Base-by-base conservation (phyloP, 2,888 invertebrate species). In the Deladenus siricidicola region DNA sequence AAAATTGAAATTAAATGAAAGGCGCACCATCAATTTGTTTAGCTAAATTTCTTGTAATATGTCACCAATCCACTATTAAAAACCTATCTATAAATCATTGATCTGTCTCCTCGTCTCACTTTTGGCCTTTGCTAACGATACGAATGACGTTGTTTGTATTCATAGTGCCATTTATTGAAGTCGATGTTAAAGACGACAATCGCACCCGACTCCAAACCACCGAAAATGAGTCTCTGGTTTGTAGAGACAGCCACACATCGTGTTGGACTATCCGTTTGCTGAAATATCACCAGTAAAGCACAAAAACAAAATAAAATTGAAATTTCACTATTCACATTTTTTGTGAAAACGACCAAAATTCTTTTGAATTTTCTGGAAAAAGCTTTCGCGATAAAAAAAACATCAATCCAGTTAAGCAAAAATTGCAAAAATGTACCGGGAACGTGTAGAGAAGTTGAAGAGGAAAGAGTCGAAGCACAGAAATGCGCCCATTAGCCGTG, bases 391-490 rank as follows among this genome's bases (percentile, higher is more conserved):
- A n/a, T n/a, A n/a, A n/a, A n/a, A 10, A 44, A 44, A 6, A 19
- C 19, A 6, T 44, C 44, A 44, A 44, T 10, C 44, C 2, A 48
- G 17, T 4, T 17, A 48, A 8, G 28, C 26, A 28, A 42, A 45
- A 21, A n/a, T n/a, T n/a, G 10, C 17, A 28, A 8, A 26, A 44
- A 24, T 6, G 8, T 24, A 90, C 89, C 76, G 94, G 96, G 84
- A 92, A 98, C 70, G 94, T 91, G 83, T 99, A 96, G 17, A 99
- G 86, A 73, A 93, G 86, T 72, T 92, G 90, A 74, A 99, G 86
- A 79, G 93, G 94, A 83, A 91, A 92, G 58, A 94, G 90, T 80
- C 96, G 86, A 92, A 94, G 93, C 67, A 99, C 92, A 83, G 94
- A 92, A 71, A 96, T 94, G 72, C 93, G 89, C 67, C 96, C 96